Evolutionary conservation across 2,888 invertebrate genomes (phyloP).

Genomic region (Lasioglossum figueresi): DNA sequence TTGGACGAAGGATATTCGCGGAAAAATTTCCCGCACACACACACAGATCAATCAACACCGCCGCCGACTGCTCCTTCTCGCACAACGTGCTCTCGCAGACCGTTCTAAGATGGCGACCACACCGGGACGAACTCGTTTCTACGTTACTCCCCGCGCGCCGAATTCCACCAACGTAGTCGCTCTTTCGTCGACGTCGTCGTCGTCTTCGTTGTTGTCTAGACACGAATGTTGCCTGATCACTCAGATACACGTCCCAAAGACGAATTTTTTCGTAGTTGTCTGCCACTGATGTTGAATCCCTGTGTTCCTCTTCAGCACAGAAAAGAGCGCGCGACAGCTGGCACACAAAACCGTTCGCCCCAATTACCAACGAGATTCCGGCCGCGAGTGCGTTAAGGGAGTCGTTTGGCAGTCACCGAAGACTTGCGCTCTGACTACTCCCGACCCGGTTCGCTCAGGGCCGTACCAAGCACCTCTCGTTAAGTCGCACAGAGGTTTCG

Average conservation of each 20-base stretch:
- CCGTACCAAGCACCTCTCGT: constrained; percentile 29
- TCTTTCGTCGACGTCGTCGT: not conserved
- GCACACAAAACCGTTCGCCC: constrained; percentile 42
- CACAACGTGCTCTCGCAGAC: constrained; percentile 57
- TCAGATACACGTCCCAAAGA: not conserved
- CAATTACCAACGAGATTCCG: constrained; percentile 61
- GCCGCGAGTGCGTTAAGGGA: constrained; percentile 65
- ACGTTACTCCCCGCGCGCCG: constrained; percentile 30
- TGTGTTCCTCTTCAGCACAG: not conserved
- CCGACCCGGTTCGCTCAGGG: constrained; percentile 49
- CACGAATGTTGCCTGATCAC: not conserved
- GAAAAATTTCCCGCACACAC: not conserved
- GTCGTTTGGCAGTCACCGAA: constrained; percentile 68
- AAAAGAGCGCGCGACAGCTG: constrained; percentile 50
- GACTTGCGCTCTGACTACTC: constrained; percentile 70
- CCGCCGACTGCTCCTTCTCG: not conserved
- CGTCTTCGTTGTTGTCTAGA: not conserved
- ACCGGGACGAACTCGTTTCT: constrained; percentile 22
- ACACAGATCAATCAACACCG: not conserved
- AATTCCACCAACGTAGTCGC: not conserved
- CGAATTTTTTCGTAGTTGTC: not conserved
- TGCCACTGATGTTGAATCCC: not conserved
- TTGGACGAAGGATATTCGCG: not conserved
- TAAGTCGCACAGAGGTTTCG: not conserved
- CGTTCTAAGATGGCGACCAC: constrained; percentile 63